Evolutionary conservation across 2,888 invertebrate genomes (phyloP), one percentile per base, ranked within the genome.

Genomic region (Pyrrhia umbra): DNA sequence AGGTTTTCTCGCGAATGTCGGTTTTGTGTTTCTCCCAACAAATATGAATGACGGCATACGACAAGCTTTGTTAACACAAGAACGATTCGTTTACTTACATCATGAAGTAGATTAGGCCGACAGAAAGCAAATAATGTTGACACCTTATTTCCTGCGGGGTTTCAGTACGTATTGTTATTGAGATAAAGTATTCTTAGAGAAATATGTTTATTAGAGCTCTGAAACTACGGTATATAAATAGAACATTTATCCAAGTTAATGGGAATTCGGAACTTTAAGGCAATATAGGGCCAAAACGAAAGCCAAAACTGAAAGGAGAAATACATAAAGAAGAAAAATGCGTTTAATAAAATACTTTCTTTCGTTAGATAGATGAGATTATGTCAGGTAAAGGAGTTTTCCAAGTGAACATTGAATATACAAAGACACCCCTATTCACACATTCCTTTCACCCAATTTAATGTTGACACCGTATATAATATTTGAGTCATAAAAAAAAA

Each of bases 41-140:
- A 87, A 88, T 90, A 87, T 88, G 83, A 88, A 88, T 84, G 81
- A 83, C 77, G 81, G 79, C 77, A 61, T 69, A 34, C 79, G 85
- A 86, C 85, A 84, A 83, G 74, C 81, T 73, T 83, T 92, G 88
- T 92, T 90, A 85, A 85, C 86, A 86, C 81, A 89, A 84, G 82
- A 79, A 76, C 80, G 81, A 83, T 75, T 88, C 84, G 87, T 89
- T 91, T 89, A 87, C 89, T 66, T 70, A 77, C 62, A 84, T 87
- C 86, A 84, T 84, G 78, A 84, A 86, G 68, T 77, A 90, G 92
- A 93, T 92, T 92, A 92, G 85, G 79, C 72, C 83, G 91, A 90
- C 90, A 83, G 76, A 86, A 86, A 76, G 77, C 83, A 94, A 95
- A 94, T 90, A 94, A 68, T 68, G 83, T 86, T 92, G 92, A 92